A percentile compares a stretch with the other conserved stretches of the same genome.
These are phyloP conservation scores for Dolomedes plantarius DNA, from an alignment of 2,888 invertebrate species.

Conservation along the genomic window DNA sequence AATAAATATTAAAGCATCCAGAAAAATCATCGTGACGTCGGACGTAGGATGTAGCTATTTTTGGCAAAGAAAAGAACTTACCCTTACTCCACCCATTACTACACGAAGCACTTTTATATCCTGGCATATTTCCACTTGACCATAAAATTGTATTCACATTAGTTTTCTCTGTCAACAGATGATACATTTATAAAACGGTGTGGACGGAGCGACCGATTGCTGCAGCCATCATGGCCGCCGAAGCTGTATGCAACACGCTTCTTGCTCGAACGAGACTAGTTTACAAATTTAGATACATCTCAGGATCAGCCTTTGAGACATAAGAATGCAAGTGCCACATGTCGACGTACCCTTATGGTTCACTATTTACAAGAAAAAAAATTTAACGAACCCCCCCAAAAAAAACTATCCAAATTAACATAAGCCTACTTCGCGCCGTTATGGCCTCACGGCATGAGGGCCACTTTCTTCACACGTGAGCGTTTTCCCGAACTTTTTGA, in stretches of 20 bases:
- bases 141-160: background rate
- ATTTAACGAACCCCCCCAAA: too few species aligned
- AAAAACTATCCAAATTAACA: background rate
- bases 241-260: slow-evolving; percentile 42
- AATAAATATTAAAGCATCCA: too few species aligned
- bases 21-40: background rate
- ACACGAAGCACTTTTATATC: slow-evolving; percentile 35
- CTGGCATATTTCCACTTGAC: slow-evolving; percentile 31
- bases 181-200: background rate
- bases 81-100: slow-evolving; percentile 28
- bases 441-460: slow-evolving; percentile 16
- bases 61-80: slow-evolving; percentile 23
- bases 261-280: slow-evolving; percentile 23
- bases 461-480: slow-evolving; percentile 45
- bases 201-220: slow-evolving; percentile 30
- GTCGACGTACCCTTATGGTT: slow-evolving; percentile 24
- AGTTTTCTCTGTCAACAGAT: background rate
- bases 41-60: background rate
- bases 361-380: background rate
- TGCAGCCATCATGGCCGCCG: slow-evolving; percentile 68
- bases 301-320: slow-evolving; percentile 43
- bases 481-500: slow-evolving; percentile 45
- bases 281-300: slow-evolving; percentile 57
- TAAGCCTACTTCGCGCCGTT: slow-evolving; percentile 19
- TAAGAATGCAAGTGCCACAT: slow-evolving; percentile 44